A percentile compares a stretch with the other conserved stretches of the same genome.
phyloP scores from a whole-genome alignment of 35 echinoderm and acorn worm genomes.

The Patiria miniata region DNA sequence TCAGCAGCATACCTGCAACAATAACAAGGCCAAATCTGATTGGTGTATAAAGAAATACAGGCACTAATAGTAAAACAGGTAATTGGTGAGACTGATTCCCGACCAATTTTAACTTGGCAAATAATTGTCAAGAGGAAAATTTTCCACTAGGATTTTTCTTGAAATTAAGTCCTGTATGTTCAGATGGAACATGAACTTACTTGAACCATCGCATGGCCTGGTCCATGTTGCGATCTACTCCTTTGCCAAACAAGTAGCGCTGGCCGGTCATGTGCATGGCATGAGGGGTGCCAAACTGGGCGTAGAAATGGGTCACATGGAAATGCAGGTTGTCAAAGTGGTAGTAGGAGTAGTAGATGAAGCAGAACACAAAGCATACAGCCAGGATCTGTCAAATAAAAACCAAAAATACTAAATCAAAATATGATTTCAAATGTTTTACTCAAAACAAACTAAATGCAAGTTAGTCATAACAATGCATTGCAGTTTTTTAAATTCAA shows the following conservation, averaged over 20 bases:
- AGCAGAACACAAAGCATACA: conserved; percentile 52
- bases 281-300: conserved; percentile 81
- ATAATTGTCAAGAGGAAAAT: too few relatives aligned
- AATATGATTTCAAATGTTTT: not conserved
- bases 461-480: not conserved
- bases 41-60: too few relatives aligned
- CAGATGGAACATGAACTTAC: conserved; percentile 34
- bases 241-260: conserved; percentile 82
- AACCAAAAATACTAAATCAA: conserved; percentile 25
- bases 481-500: not conserved
- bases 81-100: too few relatives aligned
- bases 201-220: conserved; percentile 95
- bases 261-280: conserved; percentile 95
- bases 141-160: too few relatives aligned
- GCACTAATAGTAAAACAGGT: too few relatives aligned
- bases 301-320: conserved; percentile 86
- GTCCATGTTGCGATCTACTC: conserved; percentile 66
- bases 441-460: not conserved
- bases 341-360: conserved; percentile 96
- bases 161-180: too few relatives aligned
- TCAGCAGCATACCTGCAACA: conserved; percentile 83
- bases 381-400: conserved; percentile 39
- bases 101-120: too few relatives aligned
- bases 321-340: conserved; percentile 96
- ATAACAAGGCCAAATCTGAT: not conserved